Evolutionary conservation across 1,140 invertebrate species (phyloP), one percentile per base, ranked within the genome.

Genomic region (Heliconius congener): DNA sequence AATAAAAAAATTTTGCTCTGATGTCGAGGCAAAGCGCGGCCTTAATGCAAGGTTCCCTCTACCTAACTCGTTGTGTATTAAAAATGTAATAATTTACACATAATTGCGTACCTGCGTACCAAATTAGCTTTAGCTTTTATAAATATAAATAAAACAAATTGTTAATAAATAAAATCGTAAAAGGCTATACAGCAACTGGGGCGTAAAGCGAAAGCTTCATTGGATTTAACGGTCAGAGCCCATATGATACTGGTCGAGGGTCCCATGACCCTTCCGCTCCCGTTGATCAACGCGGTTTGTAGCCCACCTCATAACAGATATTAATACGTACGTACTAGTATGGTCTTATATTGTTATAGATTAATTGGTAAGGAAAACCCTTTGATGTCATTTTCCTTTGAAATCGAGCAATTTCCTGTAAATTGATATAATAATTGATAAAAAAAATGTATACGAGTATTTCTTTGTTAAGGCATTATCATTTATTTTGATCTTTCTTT

Each of bases 251-350:
- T 66, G 60, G 27, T 4, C 13, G 60, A 66, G 55, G 30, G 55
- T 55, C 52, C 60, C 37, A 74, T 86, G 87, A 87, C 90, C 90
- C 88, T 88, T 88, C 85, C 85, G 86, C 80, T 86, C 79, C 82
- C 83, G 82, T 87, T 90, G 88, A 90, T 90, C 90, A 88, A 90
- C 84, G 83, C 83, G 83, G 81, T 84, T 86, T 73, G 78, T 75
- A 57, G 39, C 71, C 13, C 18, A 87, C 84, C 83, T 88, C 84
- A 88, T 86, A 89, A 89, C 84, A 86, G 81, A 82, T 87, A 88
- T 88, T 84, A 87, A 88, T 87, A 78, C 82, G 57, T 16, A 30
- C 57, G 0, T 52, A 52, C 50, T 46, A 16, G 18, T 60, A 72
- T 72, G 76, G 57, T 46, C 55, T 57, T 66, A 55, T 77, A 81